Conservation (phyloP, 2,797 vertebrate genomes). For the Hoplostethus mediterraneus region DNA sequence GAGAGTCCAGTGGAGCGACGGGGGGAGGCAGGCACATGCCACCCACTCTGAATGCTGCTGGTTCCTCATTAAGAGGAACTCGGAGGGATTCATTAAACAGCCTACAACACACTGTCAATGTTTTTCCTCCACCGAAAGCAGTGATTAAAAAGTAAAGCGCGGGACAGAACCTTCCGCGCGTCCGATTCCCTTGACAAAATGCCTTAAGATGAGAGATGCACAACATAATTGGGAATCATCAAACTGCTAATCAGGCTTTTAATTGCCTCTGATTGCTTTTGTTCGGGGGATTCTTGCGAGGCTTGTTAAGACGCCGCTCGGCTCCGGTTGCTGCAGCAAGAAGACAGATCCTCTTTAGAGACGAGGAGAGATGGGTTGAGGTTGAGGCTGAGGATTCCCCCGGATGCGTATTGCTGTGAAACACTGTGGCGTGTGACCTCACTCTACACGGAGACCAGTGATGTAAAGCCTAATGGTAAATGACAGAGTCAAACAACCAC, state of each 20-base stretch:
- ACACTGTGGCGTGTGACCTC: not conserved
- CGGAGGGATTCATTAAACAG: slow-evolving; percentile 47
- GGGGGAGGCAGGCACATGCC: slow-evolving; percentile 11
- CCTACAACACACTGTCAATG: not conserved
- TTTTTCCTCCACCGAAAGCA: slow-evolving; percentile 43
- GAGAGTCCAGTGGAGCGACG: not conserved
- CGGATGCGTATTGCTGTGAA: slow-evolving; percentile 8
- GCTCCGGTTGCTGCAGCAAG: slow-evolving; percentile 3
- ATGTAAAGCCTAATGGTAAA: too few species aligned
- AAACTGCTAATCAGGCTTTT: slow-evolving; percentile 59
- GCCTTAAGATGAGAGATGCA: slow-evolving; percentile 14
- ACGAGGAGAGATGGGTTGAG: slow-evolving; percentile 4
- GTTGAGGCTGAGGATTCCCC: slow-evolving; percentile 33
- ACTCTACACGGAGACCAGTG: too few species aligned
- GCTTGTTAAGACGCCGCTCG: slow-evolving; percentile 55
- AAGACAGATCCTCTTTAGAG: slow-evolving; percentile 6
- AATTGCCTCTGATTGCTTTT: slow-evolving; percentile 56
- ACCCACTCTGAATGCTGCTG: slow-evolving; percentile 23
- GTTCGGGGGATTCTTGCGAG: slow-evolving; percentile 43
- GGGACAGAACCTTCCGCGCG: slow-evolving; percentile 16
- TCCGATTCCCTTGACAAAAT: slow-evolving; percentile 21
- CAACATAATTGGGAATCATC: slow-evolving; percentile 45
- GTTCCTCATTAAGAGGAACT: slow-evolving; percentile 44
- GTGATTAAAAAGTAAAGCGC: slow-evolving; percentile 37
- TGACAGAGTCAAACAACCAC: too few species aligned